A percentile compares a stretch with the other conserved stretches of the same genome.
Evolutionary conservation across 2,888 invertebrate species (phyloP).

Genomic region (Acrobasis consociella): DNA sequence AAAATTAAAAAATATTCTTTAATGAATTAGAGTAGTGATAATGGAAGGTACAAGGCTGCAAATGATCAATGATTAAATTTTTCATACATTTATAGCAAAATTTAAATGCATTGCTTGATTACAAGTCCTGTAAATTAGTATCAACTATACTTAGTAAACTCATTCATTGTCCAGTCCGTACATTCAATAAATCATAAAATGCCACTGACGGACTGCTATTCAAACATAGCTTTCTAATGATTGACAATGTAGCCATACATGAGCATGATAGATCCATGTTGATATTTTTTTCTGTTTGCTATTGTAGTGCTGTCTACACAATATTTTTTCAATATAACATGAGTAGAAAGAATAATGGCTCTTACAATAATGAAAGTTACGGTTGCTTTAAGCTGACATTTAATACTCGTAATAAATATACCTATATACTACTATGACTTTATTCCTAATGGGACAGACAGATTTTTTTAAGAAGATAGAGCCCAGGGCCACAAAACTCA

Average conservation of each 20-base stretch:
- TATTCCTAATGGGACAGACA: no score
- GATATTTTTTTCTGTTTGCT: constrained; percentile 13
- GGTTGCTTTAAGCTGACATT: neutral
- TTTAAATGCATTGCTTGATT: neutral
- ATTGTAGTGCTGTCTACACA: neutral
- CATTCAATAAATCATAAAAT: constrained; percentile 16
- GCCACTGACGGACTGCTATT: constrained; percentile 10
- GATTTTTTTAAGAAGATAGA: no score
- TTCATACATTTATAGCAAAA: no score
- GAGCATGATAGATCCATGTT: constrained; percentile 16
- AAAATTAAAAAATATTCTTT: no score
- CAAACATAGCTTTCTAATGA: constrained; percentile 14
- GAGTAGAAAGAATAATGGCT: constrained; percentile 21
- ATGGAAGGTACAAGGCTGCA: no score
- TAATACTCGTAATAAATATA: neutral
- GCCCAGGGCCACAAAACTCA: no score
- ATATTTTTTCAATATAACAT: constrained; percentile 22
- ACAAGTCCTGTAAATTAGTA: neutral
- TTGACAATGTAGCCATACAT: constrained; percentile 16
- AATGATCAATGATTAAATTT: no score
- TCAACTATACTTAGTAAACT: neutral
- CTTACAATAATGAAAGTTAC: neutral
- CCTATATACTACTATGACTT: no score
- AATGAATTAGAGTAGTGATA: no score
- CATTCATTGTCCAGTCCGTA: constrained; percentile 15